Evolutionary conservation across 2,888 invertebrate genomes (phyloP), one percentile per base, ranked within the genome.

Genomic region (Microctonus hyperodae): DNA sequence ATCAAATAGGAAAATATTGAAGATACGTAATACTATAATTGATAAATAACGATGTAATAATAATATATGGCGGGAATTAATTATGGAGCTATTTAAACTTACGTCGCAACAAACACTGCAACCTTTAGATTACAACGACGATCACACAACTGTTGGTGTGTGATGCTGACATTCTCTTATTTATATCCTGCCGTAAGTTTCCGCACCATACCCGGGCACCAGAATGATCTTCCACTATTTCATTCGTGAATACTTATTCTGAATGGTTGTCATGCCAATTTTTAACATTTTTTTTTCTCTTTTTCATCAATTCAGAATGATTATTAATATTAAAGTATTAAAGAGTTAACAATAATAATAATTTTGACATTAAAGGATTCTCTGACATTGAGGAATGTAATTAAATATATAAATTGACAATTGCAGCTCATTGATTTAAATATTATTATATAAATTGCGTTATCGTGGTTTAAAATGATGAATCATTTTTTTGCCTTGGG

Each of bases 111-210:
- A 35, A 35, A 31, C 20, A 25, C 44, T n/a, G n/a, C n/a, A 37
- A 53, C 60, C 56, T 62, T 33, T 56, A 65, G 64, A 68, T 67
- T 59, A 71, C 57, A 40, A 58, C 72, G 70, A 70, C 65, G 71
- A 60, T 44, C 51, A 61, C 64, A 66, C 69, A 74, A 79, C 78
- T 80, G 79, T 64, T 62, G 69, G 70, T 70, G 65, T 69, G 71
- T 67, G 65, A 65, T 69, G 40, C 61, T 16, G 68, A 63, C 76
- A 75, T 74, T 78, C 78, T 75, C 72, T 76, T 44, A 44, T 44
- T 79, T 80, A 78, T 80, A 79, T 69, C 64, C 40, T 57, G 57
- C 37, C 51, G 53, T 28, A 37, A 55, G 31, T 51, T 37, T 53
- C 62, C 25, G 9, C 37, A 35, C 51, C 16, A 35, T 35, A 62